These are phyloP conservation scores for Felis chaus DNA, from an alignment of 2,113 vertebrate genomes.

Conservation along the genomic window DNA sequence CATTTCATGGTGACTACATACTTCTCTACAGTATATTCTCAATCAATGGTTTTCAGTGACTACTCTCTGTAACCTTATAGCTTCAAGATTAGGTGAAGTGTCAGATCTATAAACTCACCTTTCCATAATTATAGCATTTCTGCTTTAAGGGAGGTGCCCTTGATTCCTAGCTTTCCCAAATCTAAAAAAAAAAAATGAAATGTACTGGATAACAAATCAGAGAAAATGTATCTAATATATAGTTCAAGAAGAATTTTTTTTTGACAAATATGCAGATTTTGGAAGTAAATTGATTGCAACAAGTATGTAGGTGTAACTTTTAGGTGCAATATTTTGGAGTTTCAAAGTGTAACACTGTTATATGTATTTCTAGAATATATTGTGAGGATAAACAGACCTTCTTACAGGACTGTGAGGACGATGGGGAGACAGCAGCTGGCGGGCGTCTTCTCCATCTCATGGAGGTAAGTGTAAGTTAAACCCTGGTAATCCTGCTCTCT, in stretches of 20 bases:
- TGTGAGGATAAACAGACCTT: slow-evolving; percentile 95
- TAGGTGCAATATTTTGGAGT: background rate
- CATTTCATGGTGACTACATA: background rate
- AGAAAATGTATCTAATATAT: background rate
- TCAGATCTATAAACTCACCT: background rate
- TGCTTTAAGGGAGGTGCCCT: background rate
- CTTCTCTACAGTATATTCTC: background rate
- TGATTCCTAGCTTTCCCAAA: background rate
- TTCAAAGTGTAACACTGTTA: background rate
- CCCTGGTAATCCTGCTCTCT: background rate
- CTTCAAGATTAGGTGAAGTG: background rate
- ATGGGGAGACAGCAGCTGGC: slow-evolving; percentile 97
- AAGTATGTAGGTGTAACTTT: background rate
- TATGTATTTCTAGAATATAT: slow-evolving; percentile 89
- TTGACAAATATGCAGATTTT: background rate
- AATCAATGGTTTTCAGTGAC: background rate
- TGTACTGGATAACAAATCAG: background rate
- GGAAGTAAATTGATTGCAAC: background rate
- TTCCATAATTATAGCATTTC: background rate
- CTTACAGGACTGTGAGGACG: slow-evolving; percentile 97
- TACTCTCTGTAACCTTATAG: background rate
- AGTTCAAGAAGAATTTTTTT: slow-evolving; percentile 30
- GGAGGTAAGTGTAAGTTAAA: slow-evolving; percentile 87
- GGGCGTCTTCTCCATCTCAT: slow-evolving; percentile 96
- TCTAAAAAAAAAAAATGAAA: background rate